Evolutionary conservation across 1,140 invertebrate species (phyloP), one percentile per base, ranked within the genome.

Genomic region (Drosophila pachea): DNA sequence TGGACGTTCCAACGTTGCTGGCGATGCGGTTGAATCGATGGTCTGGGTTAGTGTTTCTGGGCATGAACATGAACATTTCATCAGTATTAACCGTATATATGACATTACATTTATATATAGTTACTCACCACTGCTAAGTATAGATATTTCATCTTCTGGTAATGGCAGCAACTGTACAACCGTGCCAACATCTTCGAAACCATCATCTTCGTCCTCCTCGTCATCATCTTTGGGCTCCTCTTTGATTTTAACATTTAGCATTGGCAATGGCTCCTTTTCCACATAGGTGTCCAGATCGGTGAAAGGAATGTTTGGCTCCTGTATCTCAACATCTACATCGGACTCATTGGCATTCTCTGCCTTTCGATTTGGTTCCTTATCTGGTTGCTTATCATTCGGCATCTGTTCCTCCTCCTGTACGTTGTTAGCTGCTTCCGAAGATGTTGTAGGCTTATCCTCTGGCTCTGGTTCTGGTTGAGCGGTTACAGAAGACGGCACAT

Each of bases 121-220:
- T 22, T 32, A 88, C 76, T 83, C 73, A 89, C 88, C 88, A 77
- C 83, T 89, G 36, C 79, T 89, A 29, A 87, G 67, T 32, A 89
- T 89, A 8, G 82, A 89, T 58, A 89, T 88, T 60, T 88, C 82
- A 55, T 89, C 86, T 50, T 84, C 78, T 16, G 84, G 77, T 11
- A 76, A 42, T 1, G 79, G 81, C n/a, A 76, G 53, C 12, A 81
- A 54, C 5, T 76, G 59, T 5, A 89, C 77, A 29, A 84, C 86
- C 1, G 88, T 89, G 45, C 88, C 88, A 32, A 91, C 91, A 72
- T 92, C 91, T 4, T 92, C 91, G 8, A 91, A 91, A 60, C 91
- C 90, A 77, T 90, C 90, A 71, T 92, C 91, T n/a, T 91, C 91
- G n/a, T 89, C 81, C 7, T 87, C 88, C 35, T 90, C 89, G 22